Percentiles rank a stretch among this genome's conserved stretches.
Evolutionary conservation across 2,113 vertebrate genomes (phyloP).

Genomic region (Silurus glanis): DNA sequence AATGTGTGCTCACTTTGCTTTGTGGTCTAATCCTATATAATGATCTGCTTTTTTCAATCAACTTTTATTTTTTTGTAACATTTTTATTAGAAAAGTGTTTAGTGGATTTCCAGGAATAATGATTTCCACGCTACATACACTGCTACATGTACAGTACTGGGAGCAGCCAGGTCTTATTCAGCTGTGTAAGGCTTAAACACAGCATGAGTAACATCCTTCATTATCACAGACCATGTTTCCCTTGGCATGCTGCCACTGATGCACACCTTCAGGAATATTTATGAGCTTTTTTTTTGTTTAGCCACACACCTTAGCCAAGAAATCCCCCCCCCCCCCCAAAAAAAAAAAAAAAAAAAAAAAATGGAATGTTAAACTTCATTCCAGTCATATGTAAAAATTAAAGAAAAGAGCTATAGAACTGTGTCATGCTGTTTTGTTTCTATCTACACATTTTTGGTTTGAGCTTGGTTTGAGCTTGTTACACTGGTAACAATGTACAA

Average conservation of each 20-base stretch:
- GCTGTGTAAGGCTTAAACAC: background rate
- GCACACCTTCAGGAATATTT: slow-evolving; percentile 37
- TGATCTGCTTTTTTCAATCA: background rate
- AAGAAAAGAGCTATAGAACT: background rate
- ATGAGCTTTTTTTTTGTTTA: background rate
- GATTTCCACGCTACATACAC: background rate
- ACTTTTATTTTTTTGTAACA: background rate
- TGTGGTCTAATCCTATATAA: background rate
- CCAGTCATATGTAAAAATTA: background rate
- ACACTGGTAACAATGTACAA: background rate
- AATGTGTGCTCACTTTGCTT: background rate
- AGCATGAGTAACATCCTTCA: slow-evolving; percentile 20
- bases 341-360: no score
- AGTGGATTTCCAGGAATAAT: background rate
- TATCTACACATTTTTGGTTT: no score
- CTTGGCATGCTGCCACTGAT: slow-evolving; percentile 41
- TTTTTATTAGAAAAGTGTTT: background rate
- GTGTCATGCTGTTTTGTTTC: background rate
- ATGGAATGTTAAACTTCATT: background rate
- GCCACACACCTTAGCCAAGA: background rate
- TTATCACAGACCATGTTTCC: slow-evolving; percentile 26
- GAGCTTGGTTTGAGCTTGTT: background rate
- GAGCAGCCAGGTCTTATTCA: background rate
- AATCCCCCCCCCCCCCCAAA: no score
- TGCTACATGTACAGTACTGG: background rate